These are phyloP conservation scores for Ranitomeya imitator DNA, from an alignment of 2,113 vertebrate species.

Conservation along the genomic window DNA sequence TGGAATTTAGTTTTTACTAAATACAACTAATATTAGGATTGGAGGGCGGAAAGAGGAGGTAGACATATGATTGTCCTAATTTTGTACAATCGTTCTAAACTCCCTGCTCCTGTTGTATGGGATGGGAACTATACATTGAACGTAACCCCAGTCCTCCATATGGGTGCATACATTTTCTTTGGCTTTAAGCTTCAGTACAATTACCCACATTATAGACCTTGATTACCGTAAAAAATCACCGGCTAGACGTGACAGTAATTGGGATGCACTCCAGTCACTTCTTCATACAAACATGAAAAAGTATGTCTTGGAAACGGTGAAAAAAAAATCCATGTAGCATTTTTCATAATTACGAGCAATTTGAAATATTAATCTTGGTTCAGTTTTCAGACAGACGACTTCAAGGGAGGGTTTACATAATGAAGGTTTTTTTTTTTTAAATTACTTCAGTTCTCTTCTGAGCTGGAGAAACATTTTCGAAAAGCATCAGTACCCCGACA, in stretches of 20 bases:
- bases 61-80: background rate
- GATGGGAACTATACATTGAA: background rate
- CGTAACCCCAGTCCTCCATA: background rate
- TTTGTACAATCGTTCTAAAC: background rate
- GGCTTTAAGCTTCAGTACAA: background rate
- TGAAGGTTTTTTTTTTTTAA: conserved; percentile 17
- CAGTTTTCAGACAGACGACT: conserved; percentile 25
- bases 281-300: conserved; percentile 39
- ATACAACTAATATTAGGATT: no score
- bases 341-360: conserved; percentile 47
- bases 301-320: conserved; percentile 11
- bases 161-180: background rate
- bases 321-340: conserved; percentile 15
- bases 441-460: conserved; percentile 12
- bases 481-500: conserved; percentile 27
- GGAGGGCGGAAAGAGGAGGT: no score
- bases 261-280: conserved; percentile 8
- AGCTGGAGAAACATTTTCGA: conserved; percentile 38
- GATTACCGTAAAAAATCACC: background rate
- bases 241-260: conserved; percentile 32
- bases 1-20: no score
- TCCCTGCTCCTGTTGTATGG: background rate
- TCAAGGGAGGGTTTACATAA: conserved; percentile 20
- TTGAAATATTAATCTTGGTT: conserved; percentile 52
- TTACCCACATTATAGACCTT: background rate